These are phyloP conservation scores for Cotesia vestalis DNA, from an alignment of 1,140 invertebrate species.

Conservation along the genomic window DNA sequence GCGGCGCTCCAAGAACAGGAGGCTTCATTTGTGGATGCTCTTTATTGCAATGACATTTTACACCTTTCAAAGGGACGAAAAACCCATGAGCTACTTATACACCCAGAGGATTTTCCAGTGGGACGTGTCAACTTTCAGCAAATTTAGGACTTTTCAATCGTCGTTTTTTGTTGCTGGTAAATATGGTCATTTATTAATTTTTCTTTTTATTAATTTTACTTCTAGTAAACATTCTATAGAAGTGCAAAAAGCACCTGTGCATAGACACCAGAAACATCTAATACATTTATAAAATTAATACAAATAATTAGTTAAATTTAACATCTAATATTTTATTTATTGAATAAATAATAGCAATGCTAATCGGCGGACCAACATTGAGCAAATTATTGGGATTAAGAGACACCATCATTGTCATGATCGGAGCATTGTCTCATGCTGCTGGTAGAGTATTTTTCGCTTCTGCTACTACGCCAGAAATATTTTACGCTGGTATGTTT, in stretches of 20 bases:
- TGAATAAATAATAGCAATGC: constrained; percentile 61
- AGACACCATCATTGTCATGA: constrained; percentile 77
- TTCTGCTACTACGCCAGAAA: constrained; percentile 62
- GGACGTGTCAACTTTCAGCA: constrained; percentile 71
- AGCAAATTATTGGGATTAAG: constrained; percentile 71
- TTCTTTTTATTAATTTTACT: not conserved
- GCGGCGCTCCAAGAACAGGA: constrained; percentile 64
- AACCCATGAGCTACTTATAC: constrained; percentile 74
- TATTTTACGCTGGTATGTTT: constrained; percentile 71
- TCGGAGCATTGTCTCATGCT: constrained; percentile 75
- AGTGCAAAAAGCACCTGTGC: too few species aligned
- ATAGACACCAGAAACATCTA: too few species aligned
- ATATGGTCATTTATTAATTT: constrained; percentile 35
- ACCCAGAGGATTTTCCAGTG: constrained; percentile 74
- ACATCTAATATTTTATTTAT: constrained; percentile 11
- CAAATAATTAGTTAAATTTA: not conserved
- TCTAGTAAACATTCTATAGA: too few species aligned
- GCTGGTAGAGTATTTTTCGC: constrained; percentile 73
- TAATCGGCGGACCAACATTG: constrained; percentile 75
- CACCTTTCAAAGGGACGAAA: constrained; percentile 82
- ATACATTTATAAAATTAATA: too few species aligned
- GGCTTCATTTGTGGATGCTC: constrained; percentile 72
- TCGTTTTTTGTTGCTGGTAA: constrained; percentile 70
- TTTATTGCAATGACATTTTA: constrained; percentile 78
- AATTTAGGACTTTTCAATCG: constrained; percentile 76